phyloP scores from a whole-genome alignment of 2,888 invertebrate species.

The Elgonia sp. region DNA sequence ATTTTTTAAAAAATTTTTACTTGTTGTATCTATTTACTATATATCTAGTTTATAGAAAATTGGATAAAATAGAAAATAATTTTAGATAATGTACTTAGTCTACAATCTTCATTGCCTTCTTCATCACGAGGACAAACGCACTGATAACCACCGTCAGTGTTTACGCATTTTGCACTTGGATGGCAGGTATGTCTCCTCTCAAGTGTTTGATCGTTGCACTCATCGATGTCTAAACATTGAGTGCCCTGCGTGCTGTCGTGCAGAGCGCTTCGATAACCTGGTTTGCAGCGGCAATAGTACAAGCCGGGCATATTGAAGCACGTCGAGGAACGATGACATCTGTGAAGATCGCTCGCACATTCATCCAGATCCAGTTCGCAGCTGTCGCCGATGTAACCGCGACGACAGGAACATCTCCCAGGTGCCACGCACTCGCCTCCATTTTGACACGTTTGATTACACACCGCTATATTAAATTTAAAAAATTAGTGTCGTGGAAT shows the following conservation, averaged over 20 bases:
- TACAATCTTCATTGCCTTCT: constrained; percentile 88
- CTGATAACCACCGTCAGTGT: constrained; percentile 93
- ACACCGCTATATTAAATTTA: constrained; percentile 89
- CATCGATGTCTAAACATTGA: constrained; percentile 93
- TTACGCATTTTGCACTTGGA: constrained; percentile 92
- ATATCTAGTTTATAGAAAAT: background rate
- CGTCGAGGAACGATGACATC: constrained; percentile 92
- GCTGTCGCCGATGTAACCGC: constrained; percentile 93
- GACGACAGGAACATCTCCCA: constrained; percentile 92
- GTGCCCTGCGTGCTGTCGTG: constrained; percentile 88
- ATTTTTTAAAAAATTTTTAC: no score
- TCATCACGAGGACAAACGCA: constrained; percentile 90
- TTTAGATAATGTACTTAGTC: constrained; percentile 88
- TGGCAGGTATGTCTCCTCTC: constrained; percentile 92
- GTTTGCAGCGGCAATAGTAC: constrained; percentile 95
- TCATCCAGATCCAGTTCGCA: constrained; percentile 96
- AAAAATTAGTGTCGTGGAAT: background rate
- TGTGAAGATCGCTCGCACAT: constrained; percentile 91
- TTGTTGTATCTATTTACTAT: no score
- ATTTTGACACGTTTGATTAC: constrained; percentile 93
- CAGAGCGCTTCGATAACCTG: constrained; percentile 91
- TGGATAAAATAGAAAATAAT: background rate
- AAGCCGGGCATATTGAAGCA: constrained; percentile 96
- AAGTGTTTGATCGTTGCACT: constrained; percentile 91
- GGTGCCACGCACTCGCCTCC: constrained; percentile 94